phyloP scores from a whole-genome alignment of 1,140 invertebrate species.

The Heterodera schachtii region DNA sequence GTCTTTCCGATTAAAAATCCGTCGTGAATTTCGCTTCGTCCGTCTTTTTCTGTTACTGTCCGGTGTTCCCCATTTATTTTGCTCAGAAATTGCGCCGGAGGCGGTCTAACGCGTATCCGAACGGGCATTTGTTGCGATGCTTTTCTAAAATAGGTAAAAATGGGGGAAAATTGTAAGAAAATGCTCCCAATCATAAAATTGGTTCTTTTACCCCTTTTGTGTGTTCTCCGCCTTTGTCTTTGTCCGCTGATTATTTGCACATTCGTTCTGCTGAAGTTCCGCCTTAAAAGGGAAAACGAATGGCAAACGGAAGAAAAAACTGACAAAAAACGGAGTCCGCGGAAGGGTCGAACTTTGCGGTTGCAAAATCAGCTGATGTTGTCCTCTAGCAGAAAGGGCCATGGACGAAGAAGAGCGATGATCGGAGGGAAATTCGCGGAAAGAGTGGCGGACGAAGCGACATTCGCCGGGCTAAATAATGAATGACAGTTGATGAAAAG shows the following conservation, averaged over 20 bases:
- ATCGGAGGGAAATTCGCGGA: background rate
- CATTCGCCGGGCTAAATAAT: background rate
- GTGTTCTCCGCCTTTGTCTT: background rate
- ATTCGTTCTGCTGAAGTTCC: background rate
- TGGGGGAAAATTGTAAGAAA: no score
- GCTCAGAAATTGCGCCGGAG: background rate
- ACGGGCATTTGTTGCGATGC: background rate
- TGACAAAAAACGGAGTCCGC: background rate
- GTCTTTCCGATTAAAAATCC: background rate
- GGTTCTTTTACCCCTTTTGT: background rate
- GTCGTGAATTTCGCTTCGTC: background rate
- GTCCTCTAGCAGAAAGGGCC: background rate
- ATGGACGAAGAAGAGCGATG: conserved; percentile 7
- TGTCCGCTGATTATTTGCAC: background rate
- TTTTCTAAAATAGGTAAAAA: background rate
- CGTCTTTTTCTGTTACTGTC: background rate
- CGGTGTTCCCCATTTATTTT: background rate
- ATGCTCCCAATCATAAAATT: no score
- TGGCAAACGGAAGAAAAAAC: background rate
- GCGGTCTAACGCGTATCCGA: background rate
- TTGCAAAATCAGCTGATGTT: background rate
- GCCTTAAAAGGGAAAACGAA: background rate
- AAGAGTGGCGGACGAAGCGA: background rate
- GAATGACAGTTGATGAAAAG: background rate
- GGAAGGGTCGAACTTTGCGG: conserved; percentile 12